These are phyloP conservation scores for Drosophila parvula DNA, from an alignment of 1,140 invertebrate genomes.

Conservation along the genomic window DNA sequence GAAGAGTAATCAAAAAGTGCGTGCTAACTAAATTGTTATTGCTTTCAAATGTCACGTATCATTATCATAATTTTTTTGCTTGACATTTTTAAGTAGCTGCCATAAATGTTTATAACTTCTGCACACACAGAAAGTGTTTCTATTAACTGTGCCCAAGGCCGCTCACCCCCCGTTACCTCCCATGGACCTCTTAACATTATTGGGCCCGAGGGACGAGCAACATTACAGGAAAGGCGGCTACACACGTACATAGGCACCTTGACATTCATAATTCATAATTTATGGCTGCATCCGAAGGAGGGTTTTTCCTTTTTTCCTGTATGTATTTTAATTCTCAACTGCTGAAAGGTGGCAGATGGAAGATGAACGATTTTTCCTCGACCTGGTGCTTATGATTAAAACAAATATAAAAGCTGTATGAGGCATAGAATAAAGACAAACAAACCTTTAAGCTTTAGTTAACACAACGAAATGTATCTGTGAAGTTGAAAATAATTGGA, in stretches of 20 bases:
- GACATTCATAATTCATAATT: conserved; percentile 77
- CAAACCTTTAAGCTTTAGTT: neutral
- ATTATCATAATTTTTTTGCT: conserved; percentile 82
- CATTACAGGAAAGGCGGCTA: conserved; percentile 2
- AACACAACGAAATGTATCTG: neutral
- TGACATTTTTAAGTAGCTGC: conserved; percentile 82
- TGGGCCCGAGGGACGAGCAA: conserved; percentile 62
- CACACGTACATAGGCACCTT: conserved; percentile 61
- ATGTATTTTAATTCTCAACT: conserved; percentile 36
- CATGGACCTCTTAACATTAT: conserved; percentile 62
- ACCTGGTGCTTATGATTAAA: conserved; percentile 49
- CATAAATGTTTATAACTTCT: conserved; percentile 81
- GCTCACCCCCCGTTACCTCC: conserved; percentile 1
- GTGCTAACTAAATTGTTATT: conserved; percentile 82
- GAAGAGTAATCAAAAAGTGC: conserved; percentile 76
- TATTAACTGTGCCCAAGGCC: conserved; percentile 62
- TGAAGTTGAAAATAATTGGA: neutral
- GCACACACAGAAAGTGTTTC: conserved; percentile 53
- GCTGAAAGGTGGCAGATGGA: conserved; percentile 15
- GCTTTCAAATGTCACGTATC: conserved; percentile 82
- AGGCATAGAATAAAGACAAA: neutral
- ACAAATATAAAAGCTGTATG: conserved; percentile 49
- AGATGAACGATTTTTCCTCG: conserved; percentile 31
- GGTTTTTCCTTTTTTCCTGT: conserved; percentile 33
- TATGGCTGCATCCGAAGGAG: conserved; percentile 60